These are phyloP conservation scores for Eulithis prunata DNA, from an alignment of 2,888 invertebrate genomes.

Conservation along the genomic window DNA sequence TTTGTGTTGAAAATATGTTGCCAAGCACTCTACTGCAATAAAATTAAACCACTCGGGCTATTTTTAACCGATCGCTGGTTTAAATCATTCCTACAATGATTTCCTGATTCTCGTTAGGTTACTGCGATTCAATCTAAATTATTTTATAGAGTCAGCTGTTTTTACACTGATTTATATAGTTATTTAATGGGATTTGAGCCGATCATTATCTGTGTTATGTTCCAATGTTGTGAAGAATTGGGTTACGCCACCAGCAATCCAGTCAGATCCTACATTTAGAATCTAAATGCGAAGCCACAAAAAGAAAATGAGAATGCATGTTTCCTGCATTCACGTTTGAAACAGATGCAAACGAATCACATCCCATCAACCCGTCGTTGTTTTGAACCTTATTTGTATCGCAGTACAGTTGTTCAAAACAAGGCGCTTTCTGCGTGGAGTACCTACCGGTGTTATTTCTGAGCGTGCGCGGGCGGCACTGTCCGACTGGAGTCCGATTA, in stretches of 20 bases:
- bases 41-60: slow-evolving; percentile 55
- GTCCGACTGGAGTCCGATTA: slow-evolving; percentile 56
- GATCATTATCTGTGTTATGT: slow-evolving; percentile 42
- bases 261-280: slow-evolving; percentile 38
- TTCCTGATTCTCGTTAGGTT: slow-evolving; percentile 52
- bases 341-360: slow-evolving; percentile 33
- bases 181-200: slow-evolving; percentile 33
- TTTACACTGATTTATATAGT: slow-evolving; percentile 38
- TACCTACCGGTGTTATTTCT: slow-evolving; percentile 57
- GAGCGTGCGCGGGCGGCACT: slow-evolving; percentile 55
- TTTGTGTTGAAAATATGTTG: slow-evolving; percentile 45
- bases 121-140: slow-evolving; percentile 28
- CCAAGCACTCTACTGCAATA: slow-evolving; percentile 50
- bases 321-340: slow-evolving; percentile 57
- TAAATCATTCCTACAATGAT: slow-evolving; percentile 55
- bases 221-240: slow-evolving; percentile 40
- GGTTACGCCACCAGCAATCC: slow-evolving; percentile 44
- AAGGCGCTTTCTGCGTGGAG: slow-evolving; percentile 22
- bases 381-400: slow-evolving; percentile 29
- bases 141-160: slow-evolving; percentile 39
- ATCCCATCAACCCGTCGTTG: not conserved
- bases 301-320: slow-evolving; percentile 54
- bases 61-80: slow-evolving; percentile 55
- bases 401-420: slow-evolving; percentile 26
- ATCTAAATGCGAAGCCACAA: slow-evolving; percentile 46